phyloP scores from a whole-genome alignment of 1,140 invertebrate genomes.

The Aphaenogaster floridana region DNA sequence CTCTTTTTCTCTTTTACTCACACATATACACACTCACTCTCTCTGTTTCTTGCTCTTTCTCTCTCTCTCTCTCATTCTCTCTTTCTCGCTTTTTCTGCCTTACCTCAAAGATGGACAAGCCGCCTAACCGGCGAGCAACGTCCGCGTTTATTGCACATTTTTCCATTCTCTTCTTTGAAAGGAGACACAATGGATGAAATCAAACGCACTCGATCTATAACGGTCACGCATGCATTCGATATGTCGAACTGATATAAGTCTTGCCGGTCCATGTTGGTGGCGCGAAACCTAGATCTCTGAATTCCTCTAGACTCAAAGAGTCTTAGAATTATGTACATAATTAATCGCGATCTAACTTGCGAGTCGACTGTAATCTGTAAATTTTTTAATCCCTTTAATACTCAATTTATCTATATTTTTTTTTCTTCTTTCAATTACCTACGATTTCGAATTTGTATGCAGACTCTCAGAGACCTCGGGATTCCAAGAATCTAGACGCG shows the following conservation, averaged over 20 bases:
- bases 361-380: neutral
- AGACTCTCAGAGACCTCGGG: neutral
- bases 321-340: neutral
- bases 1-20: neutral
- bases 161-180: conserved; percentile 37
- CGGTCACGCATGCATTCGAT: conserved; percentile 77
- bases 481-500: conserved; percentile 16
- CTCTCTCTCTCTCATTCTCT: neutral
- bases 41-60: conserved; percentile 11
- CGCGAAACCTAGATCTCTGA: conserved; percentile 8
- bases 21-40: neutral
- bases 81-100: neutral
- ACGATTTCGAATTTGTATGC: neutral
- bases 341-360: neutral
- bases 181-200: conserved; percentile 54
- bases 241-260: conserved; percentile 83
- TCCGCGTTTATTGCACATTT: conserved; percentile 61
- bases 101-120: conserved; percentile 33
- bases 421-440: neutral
- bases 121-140: neutral
- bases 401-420: neutral
- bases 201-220: conserved; percentile 53
- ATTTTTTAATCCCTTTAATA: conserved; percentile 20
- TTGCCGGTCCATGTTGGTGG: conserved; percentile 28
- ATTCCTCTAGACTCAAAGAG: neutral